Percentiles rank a stretch among this genome's conserved stretches.
These are phyloP conservation scores for Cheilosia vulpina DNA, from an alignment of 2,888 invertebrate species.

Conservation along the genomic window DNA sequence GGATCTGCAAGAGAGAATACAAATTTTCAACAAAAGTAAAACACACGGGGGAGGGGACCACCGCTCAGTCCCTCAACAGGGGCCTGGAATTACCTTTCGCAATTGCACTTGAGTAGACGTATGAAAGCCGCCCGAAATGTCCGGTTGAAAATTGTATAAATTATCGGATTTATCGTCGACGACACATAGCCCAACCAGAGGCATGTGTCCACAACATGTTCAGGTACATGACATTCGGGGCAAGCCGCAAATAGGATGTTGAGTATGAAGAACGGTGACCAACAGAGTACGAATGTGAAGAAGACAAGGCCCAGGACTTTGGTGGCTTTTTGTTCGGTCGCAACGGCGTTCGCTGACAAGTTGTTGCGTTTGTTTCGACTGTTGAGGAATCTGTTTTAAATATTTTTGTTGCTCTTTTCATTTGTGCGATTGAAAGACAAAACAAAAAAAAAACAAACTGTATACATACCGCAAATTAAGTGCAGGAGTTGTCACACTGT, in stretches of 20 bases:
- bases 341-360: constrained; percentile 91
- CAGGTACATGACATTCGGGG: constrained; percentile 90
- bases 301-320: constrained; percentile 94
- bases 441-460: no score
- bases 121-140: constrained; percentile 94
- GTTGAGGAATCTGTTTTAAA: constrained; percentile 86
- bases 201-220: constrained; percentile 89
- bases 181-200: constrained; percentile 97
- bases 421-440: neutral
- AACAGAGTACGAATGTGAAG: constrained; percentile 95
- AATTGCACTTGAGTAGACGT: constrained; percentile 89
- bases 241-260: constrained; percentile 95
- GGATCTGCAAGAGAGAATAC: constrained; percentile 84
- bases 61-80: no score
- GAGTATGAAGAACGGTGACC: constrained; percentile 96
- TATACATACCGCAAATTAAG: constrained; percentile 84
- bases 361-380: constrained; percentile 89
- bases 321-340: constrained; percentile 97
- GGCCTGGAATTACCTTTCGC: constrained; percentile 86
- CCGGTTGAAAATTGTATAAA: constrained; percentile 96
- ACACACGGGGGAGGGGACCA: no score
- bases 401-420: constrained; percentile 44
- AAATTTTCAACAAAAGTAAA: neutral
- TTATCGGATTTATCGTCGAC: constrained; percentile 96
- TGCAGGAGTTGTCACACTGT: constrained; percentile 86